Percentiles rank a stretch among this genome's conserved stretches.
Conservation (phyloP, 2,113 vertebrate species). For the Piliocolobus tephrosceles region DNA sequence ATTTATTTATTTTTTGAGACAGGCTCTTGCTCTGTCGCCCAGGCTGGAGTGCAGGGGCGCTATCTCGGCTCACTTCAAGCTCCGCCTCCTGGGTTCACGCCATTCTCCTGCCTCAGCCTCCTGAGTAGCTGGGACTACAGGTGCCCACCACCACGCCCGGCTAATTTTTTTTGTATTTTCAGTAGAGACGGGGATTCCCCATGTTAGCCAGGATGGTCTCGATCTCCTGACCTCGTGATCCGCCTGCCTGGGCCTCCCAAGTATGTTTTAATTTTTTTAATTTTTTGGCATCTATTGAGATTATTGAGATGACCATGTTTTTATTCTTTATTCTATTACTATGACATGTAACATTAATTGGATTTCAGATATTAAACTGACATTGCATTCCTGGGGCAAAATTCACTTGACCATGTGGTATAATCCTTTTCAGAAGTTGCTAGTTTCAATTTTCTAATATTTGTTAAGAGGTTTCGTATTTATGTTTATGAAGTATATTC, state of each 20-base stretch:
- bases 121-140: too few relatives aligned
- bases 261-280: neutral
- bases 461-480: neutral
- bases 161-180: too few relatives aligned
- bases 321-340: neutral
- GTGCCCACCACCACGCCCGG: rapidly evolving
- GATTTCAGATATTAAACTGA: neutral
- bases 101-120: too few relatives aligned
- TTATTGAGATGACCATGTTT: neutral
- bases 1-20: neutral
- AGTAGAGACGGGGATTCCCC: too few relatives aligned
- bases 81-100: rapidly evolving
- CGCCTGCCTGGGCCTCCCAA: too few relatives aligned
- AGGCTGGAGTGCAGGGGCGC: rapidly evolving
- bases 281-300: neutral
- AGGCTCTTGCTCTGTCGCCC: too few relatives aligned
- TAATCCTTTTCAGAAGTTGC: neutral
- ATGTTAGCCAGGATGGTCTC: too few relatives aligned
- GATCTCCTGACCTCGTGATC: too few relatives aligned
- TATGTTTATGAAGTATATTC: neutral
- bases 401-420: neutral
- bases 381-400: neutral
- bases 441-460: neutral
- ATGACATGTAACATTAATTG: neutral
- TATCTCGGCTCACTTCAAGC: too few relatives aligned